These are phyloP conservation scores for Podargus strigoides DNA, from an alignment of 2,797 vertebrate genomes.

Conservation along the genomic window DNA sequence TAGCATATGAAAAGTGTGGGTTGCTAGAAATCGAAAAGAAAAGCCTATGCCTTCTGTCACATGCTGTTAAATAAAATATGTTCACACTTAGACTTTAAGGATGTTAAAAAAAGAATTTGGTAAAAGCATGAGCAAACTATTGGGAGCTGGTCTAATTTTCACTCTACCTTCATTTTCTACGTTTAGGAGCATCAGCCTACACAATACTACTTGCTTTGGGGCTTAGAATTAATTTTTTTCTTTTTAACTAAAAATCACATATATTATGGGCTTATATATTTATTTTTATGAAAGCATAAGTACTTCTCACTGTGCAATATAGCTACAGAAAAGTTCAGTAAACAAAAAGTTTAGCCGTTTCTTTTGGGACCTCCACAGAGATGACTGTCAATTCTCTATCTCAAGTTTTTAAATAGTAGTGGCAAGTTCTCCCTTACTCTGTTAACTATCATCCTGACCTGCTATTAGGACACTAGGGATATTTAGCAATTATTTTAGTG, in stretches of 20 bases:
- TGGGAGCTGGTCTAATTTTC: conserved; percentile 39
- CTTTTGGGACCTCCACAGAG: not conserved
- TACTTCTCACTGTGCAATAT: not conserved
- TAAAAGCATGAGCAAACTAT: conserved; percentile 28
- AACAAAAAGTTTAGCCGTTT: not conserved
- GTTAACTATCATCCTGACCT: not conserved
- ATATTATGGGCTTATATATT: not conserved
- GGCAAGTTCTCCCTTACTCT: not conserved
- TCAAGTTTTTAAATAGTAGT: not conserved
- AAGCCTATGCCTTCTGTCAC: conserved; percentile 52
- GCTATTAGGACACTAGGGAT: not conserved
- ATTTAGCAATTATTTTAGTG: not conserved
- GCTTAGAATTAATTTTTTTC: not conserved
- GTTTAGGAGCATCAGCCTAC: not conserved
- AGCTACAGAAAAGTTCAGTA: not conserved
- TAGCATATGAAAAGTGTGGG: not conserved
- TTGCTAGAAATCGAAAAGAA: not conserved
- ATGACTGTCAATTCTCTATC: not conserved
- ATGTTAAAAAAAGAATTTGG: not conserved
- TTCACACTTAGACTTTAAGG: conserved; percentile 26
- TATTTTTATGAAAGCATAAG: not conserved
- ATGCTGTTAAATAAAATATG: conserved; percentile 33
- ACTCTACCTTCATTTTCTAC: not conserved
- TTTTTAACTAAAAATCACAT: not conserved
- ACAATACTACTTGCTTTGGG: not conserved